Percentiles rank a stretch among this genome's conserved stretches.
Conservation (phyloP, 2,888 invertebrate genomes). For the Drosophila meridionalis region DNA sequence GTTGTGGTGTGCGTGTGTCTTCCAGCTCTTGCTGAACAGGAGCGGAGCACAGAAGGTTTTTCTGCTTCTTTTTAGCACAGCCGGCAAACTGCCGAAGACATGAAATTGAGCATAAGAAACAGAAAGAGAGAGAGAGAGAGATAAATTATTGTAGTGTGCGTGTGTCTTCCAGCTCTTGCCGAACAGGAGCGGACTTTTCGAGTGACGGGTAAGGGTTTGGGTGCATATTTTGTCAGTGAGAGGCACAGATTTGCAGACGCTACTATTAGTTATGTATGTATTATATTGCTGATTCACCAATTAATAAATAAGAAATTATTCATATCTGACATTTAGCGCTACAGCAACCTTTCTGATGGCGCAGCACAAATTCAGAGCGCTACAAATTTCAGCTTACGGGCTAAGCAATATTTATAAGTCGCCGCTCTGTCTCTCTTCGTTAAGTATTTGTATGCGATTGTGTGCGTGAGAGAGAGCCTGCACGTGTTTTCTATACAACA, state of each 20-base stretch:
- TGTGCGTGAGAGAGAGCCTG: slow-evolving; percentile 10
- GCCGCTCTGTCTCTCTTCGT: slow-evolving; percentile 35
- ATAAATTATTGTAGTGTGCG: slow-evolving; percentile 12
- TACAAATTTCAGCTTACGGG: slow-evolving; percentile 29
- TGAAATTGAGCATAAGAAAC: slow-evolving; percentile 23
- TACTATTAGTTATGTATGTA: not conserved
- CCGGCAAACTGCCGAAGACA: slow-evolving; percentile 36
- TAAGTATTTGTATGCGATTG: not conserved
- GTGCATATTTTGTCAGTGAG: too few species aligned
- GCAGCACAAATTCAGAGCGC: not conserved
- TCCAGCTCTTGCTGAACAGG: slow-evolving; percentile 14
- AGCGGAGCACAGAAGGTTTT: slow-evolving; percentile 5
- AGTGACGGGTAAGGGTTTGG: not conserved
- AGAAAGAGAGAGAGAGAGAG: not conserved
- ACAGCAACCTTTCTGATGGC: not conserved
- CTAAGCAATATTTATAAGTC: slow-evolving; percentile 43
- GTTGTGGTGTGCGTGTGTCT: not conserved
- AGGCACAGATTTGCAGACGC: not conserved
- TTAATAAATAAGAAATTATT: not conserved
- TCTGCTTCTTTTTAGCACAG: slow-evolving; percentile 23
- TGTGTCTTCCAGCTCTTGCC: not conserved
- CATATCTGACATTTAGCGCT: not conserved
- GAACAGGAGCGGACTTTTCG: slow-evolving; percentile 34
- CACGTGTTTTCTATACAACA: slow-evolving; percentile 44
- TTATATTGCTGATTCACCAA: not conserved